Percentiles rank a stretch among this genome's conserved stretches.
Conservation (phyloP, 2,113 vertebrate genomes). For the zebrafish (Danio rerio) region GRCz12tu NC_133197.1:17031501-17032000, state of each 20-base stretch:
- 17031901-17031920: background rate
- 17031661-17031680: background rate
- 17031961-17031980: background rate
- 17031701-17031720: constrained; percentile 12
- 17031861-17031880: constrained; percentile 11
- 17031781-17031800: constrained; percentile 37
- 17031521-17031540: too few relatives aligned
- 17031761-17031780: constrained; percentile 41
- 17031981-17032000: background rate
- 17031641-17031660: background rate
- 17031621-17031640: background rate
- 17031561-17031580: too few relatives aligned
- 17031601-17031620: background rate
- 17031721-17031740: constrained; percentile 2
- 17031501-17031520: too few relatives aligned
- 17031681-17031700: background rate
- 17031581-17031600: too few relatives aligned
- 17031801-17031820: background rate
- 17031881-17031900: constrained; percentile 1
- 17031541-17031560: too few relatives aligned
- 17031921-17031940: background rate
- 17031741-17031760: constrained; percentile 44
- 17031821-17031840: constrained; percentile 35
- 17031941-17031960: too few relatives aligned
- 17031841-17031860: background rate